Conservation (phyloP, 2,113 vertebrate genomes). For the Paradoxurus hermaphroditus region DNA sequence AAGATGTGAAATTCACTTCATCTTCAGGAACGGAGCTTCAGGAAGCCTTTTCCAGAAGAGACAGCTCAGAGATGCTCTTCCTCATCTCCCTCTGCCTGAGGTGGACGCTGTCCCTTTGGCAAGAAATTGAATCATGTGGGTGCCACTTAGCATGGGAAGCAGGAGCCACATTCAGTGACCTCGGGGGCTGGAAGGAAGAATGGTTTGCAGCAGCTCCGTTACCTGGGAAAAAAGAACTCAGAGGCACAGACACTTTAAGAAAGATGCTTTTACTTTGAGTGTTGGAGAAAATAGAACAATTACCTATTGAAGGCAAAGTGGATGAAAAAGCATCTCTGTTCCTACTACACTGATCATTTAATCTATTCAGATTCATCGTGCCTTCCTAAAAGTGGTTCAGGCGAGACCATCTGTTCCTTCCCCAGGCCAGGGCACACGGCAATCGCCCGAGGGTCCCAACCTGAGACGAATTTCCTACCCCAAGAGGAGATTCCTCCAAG, state of each 20-base stretch:
- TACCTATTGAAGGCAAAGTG: constrained; percentile 61
- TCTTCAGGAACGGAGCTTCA: not conserved
- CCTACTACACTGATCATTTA: not conserved
- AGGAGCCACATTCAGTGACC: not conserved
- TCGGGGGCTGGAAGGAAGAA: not conserved
- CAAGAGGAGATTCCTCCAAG: not conserved
- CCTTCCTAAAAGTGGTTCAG: constrained; percentile 8
- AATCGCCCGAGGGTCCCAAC: not conserved
- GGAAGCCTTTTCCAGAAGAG: not conserved
- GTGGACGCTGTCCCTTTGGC: not conserved
- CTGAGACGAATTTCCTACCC: not conserved
- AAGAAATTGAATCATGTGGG: not conserved
- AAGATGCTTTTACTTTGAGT: constrained; percentile 58
- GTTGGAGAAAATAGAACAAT: constrained; percentile 65
- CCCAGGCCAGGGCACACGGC: not conserved
- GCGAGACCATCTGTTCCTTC: not conserved
- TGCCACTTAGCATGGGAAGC: not conserved
- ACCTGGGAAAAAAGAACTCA: not conserved
- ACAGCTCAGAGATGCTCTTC: not conserved
- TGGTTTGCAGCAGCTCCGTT: not conserved
- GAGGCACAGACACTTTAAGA: constrained; percentile 37
- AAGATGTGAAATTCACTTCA: not conserved
- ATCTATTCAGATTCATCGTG: constrained; percentile 25
- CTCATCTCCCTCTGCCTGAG: not conserved
- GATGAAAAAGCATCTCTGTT: constrained; percentile 40